Conservation (phyloP, 2,888 invertebrate species). For the Hyles lineata region DNA sequence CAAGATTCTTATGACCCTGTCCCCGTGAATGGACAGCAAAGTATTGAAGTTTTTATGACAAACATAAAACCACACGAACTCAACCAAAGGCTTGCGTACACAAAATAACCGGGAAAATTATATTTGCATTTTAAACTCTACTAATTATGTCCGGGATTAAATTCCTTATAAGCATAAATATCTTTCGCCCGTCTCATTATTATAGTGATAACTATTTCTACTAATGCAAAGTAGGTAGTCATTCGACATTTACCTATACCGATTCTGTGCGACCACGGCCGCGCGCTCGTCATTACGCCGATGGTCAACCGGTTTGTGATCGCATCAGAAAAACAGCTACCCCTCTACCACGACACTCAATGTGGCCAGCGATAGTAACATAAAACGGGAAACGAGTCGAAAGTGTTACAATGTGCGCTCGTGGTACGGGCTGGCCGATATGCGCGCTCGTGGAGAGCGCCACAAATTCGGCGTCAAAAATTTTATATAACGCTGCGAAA, state of each 20-base stretch:
- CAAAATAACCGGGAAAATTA: constrained; percentile 3
- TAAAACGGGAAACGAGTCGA: constrained; percentile 31
- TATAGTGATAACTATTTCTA: constrained; percentile 56
- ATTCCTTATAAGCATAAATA: constrained; percentile 42
- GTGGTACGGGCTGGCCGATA: constrained; percentile 69
- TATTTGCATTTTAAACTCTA: neutral
- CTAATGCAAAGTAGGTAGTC: constrained; percentile 72
- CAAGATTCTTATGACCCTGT: neutral
- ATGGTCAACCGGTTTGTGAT: constrained; percentile 83
- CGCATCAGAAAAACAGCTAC: constrained; percentile 82
- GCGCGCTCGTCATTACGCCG: constrained; percentile 71
- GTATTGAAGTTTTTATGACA: constrained; percentile 13
- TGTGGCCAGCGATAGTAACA: constrained; percentile 32
- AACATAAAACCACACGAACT: neutral
- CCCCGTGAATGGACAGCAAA: neutral
- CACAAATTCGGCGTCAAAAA: constrained; percentile 75
- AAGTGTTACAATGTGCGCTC: constrained; percentile 39
- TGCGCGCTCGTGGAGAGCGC: constrained; percentile 67
- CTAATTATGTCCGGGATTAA: constrained; percentile 35
- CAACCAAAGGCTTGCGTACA: neutral
- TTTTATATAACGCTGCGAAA: constrained; percentile 71
- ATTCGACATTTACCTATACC: constrained; percentile 70
- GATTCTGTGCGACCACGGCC: constrained; percentile 61
- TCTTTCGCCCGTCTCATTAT: constrained; percentile 43
- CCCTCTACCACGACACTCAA: constrained; percentile 61